A percentile compares a stretch with the other conserved stretches of the same genome.
Conservation (phyloP, 2,888 invertebrate species). For the Agonopterix heracliana region DNA sequence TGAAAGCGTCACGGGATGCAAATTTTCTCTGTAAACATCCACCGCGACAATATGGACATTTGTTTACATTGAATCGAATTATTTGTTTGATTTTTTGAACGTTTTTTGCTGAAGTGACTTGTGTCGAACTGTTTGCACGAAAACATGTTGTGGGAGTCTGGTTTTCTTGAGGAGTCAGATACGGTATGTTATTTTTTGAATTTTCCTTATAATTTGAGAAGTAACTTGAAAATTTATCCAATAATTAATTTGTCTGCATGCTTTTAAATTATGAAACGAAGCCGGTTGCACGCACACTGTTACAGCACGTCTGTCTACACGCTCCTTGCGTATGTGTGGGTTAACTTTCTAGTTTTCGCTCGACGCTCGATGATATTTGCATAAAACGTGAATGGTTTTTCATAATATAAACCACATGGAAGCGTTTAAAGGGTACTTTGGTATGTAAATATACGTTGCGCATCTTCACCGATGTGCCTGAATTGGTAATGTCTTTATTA, state of each 20-base stretch:
- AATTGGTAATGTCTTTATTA: slow-evolving; percentile 54
- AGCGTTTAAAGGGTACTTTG: slow-evolving; percentile 52
- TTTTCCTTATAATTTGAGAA: slow-evolving; percentile 12
- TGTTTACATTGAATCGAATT: slow-evolving; percentile 22
- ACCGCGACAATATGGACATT: slow-evolving; percentile 41
- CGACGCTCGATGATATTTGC: slow-evolving; percentile 63
- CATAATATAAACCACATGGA: slow-evolving; percentile 70
- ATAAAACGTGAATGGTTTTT: slow-evolving; percentile 75
- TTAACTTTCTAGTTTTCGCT: slow-evolving; percentile 76
- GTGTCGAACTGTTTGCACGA: slow-evolving; percentile 51
- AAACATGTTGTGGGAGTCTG: slow-evolving; percentile 69
- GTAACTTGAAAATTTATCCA: slow-evolving; percentile 1
- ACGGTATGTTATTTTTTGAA: slow-evolving; percentile 50
- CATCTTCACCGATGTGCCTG: slow-evolving; percentile 43
- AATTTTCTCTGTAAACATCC: slow-evolving; percentile 36
- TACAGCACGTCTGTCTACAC: slow-evolving; percentile 17
- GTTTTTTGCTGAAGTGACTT: slow-evolving; percentile 36
- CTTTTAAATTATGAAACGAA: slow-evolving; percentile 56
- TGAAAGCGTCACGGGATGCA: slow-evolving; percentile 58
- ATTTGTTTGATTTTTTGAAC: slow-evolving; percentile 7
- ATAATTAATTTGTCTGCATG: slow-evolving; percentile 32
- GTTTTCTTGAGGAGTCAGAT: slow-evolving; percentile 63
- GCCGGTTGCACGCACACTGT: slow-evolving; percentile 36
- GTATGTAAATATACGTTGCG: slow-evolving; percentile 60
- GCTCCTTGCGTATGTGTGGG: slow-evolving; percentile 36